These are phyloP conservation scores for Hyperopisus bebe DNA, from an alignment of 2,113 vertebrate genomes.

Conservation along the genomic window DNA sequence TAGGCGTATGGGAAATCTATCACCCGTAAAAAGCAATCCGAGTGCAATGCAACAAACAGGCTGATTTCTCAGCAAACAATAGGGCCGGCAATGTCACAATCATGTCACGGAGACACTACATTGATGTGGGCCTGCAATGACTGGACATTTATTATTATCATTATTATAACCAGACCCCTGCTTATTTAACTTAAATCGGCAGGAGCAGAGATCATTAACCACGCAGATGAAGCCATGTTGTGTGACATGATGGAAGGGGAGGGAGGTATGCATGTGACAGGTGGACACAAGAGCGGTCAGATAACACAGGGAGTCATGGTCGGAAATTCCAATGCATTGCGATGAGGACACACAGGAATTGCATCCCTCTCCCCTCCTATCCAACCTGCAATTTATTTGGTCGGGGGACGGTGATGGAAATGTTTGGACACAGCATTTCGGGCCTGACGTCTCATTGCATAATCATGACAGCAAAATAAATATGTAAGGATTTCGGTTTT, in stretches of 20 bases:
- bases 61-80: neutral
- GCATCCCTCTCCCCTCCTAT: neutral
- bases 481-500: slow-evolving; percentile 14
- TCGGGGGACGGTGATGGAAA: slow-evolving; percentile 4
- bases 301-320: neutral
- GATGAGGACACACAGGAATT: neutral
- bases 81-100: neutral
- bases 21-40: neutral
- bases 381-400: neutral
- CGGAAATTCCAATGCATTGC: neutral
- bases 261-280: neutral
- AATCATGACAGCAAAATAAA: slow-evolving; percentile 27
- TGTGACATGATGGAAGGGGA: neutral
- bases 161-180: neutral
- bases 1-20: neutral
- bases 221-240: neutral
- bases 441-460: neutral
- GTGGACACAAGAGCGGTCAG: neutral
- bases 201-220: neutral
- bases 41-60: neutral
- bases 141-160: neutral
- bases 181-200: neutral
- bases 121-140: neutral
- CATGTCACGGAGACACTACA: neutral
- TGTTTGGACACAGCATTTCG: neutral